Evolutionary conservation across 2,888 invertebrate genomes (phyloP).

Genomic region (Zaprionus bogoriensis): DNA sequence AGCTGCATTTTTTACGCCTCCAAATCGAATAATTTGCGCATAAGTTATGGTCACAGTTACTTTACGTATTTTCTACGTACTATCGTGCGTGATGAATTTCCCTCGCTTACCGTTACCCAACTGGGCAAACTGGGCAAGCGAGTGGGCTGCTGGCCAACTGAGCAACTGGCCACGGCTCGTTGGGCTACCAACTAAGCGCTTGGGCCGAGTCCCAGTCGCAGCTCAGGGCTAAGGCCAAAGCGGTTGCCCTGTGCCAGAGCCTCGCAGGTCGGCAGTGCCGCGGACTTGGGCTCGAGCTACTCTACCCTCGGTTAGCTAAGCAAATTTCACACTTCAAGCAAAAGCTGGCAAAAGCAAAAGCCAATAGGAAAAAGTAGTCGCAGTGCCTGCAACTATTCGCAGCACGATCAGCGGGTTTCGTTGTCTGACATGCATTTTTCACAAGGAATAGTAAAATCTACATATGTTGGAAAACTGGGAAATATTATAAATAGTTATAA

Average conservation of each 20-base stretch:
- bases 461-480: too few relatives aligned
- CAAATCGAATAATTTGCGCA: slow-evolving; percentile 79
- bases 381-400: not conserved
- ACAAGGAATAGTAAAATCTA: too few relatives aligned
- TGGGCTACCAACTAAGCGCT: slow-evolving; percentile 66
- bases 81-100: slow-evolving; percentile 74
- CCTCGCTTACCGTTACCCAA: slow-evolving; percentile 70
- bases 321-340: slow-evolving; percentile 67
- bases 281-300: slow-evolving; percentile 6
- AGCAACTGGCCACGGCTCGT: slow-evolving; percentile 69
- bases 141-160: not conserved
- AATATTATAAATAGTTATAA: too few relatives aligned
- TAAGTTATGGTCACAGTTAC: slow-evolving; percentile 79
- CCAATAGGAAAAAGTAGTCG: not conserved
- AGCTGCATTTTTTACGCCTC: slow-evolving; percentile 72
- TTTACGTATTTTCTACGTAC: slow-evolving; percentile 47
- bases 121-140: slow-evolving; percentile 1
- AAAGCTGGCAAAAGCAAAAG: not conserved
- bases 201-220: slow-evolving; percentile 8
- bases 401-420: not conserved
- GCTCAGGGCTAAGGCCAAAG: slow-evolving; percentile 27
- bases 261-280: not conserved
- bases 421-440: too few relatives aligned
- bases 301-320: slow-evolving; percentile 36
- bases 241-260: slow-evolving; percentile 37